These are phyloP conservation scores for Pheosia tremula DNA, from an alignment of 2,888 invertebrate species.

Conservation along the genomic window DNA sequence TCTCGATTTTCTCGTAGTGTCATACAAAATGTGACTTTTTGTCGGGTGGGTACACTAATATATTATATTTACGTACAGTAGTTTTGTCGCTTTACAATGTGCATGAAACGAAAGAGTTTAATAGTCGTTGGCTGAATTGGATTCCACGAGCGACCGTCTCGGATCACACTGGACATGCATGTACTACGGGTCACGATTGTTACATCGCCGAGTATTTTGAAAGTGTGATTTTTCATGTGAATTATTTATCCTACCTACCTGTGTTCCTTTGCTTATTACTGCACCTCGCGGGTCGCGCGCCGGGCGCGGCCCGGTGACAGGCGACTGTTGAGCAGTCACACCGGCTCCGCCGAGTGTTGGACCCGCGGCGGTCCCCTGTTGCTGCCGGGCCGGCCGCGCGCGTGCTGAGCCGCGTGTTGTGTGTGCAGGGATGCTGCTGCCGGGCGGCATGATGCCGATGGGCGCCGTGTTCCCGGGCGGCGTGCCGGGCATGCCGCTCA, in stretches of 20 bases:
- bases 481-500: constrained; percentile 83
- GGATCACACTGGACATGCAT: constrained; percentile 73
- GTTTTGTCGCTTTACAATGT: constrained; percentile 83
- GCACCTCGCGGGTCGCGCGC: constrained; percentile 59
- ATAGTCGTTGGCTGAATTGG: constrained; percentile 70
- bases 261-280: constrained; percentile 74
- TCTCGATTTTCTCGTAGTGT: constrained; percentile 82
- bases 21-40: constrained; percentile 69
- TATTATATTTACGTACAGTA: constrained; percentile 82
- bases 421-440: constrained; percentile 79
- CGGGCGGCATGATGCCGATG: constrained; percentile 81
- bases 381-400: constrained; percentile 31
- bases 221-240: constrained; percentile 81
- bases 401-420: constrained; percentile 34
- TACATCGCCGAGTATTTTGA: constrained; percentile 70
- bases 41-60: constrained; percentile 84
- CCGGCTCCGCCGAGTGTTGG: constrained; percentile 69
- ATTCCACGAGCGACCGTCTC: constrained; percentile 56
- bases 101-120: constrained; percentile 69
- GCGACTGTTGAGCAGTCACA: constrained; percentile 74
- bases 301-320: constrained; percentile 54
- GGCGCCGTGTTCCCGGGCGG: constrained; percentile 80
- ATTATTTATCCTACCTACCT: constrained; percentile 77
- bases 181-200: constrained; percentile 59
- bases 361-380: constrained; percentile 62